phyloP scores from a whole-genome alignment of 2,888 invertebrate genomes.

The Hofmannophila pseudospretella region DNA sequence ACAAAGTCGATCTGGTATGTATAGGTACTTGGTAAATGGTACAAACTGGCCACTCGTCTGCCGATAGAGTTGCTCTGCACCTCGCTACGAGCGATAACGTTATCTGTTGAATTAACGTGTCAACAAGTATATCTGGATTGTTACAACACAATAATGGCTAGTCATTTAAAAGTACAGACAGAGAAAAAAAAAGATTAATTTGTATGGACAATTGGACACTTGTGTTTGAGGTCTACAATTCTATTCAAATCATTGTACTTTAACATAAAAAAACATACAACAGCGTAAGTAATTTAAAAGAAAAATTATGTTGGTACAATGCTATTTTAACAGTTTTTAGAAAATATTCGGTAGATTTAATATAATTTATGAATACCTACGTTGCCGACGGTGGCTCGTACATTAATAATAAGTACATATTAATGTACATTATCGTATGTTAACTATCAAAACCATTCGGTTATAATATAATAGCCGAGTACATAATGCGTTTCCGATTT shows the following conservation, averaged over 20 bases:
- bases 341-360: too few relatives aligned
- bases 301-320: too few relatives aligned
- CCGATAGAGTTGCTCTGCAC: conserved; percentile 17
- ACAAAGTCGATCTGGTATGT: too few relatives aligned
- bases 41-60: conserved; percentile 12
- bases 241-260: too few relatives aligned
- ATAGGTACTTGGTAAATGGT: not conserved
- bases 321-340: too few relatives aligned
- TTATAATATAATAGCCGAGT: conserved; percentile 15
- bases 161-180: conserved; percentile 17
- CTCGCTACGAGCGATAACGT: conserved; percentile 46
- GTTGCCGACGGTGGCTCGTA: not conserved
- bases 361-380: too few relatives aligned
- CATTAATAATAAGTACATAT: not conserved
- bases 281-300: too few relatives aligned
- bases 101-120: conserved; percentile 64
- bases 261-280: too few relatives aligned
- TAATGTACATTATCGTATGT: conserved; percentile 3
- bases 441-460: conserved; percentile 20
- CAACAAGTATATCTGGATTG: conserved; percentile 63
- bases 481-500: conserved; percentile 32
- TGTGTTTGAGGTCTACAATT: too few relatives aligned
- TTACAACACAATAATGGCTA: conserved; percentile 40
- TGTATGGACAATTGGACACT: too few relatives aligned
- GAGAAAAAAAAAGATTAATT: conserved; percentile 10